Evolutionary conservation across 1,140 invertebrate genomes (phyloP).

Genomic region (Plodia interpunctella): DNA sequence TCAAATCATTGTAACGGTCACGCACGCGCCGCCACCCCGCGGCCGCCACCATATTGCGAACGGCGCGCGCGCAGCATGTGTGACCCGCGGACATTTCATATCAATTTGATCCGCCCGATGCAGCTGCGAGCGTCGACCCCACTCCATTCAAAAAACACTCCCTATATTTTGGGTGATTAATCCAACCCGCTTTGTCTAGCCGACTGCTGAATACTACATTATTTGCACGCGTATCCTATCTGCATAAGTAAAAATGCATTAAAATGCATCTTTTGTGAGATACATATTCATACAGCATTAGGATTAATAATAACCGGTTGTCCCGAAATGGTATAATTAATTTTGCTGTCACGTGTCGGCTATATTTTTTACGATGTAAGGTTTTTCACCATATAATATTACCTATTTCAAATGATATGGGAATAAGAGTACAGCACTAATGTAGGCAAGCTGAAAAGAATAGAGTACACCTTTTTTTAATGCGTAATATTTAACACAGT

Average conservation of each 20-base stretch:
- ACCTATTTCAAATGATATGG: too few relatives aligned
- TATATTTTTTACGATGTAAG: neutral
- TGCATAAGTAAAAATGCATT: conserved; percentile 48
- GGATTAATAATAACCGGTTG: neutral
- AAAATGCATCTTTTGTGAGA: conserved; percentile 33
- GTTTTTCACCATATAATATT: too few relatives aligned
- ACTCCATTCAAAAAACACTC: conserved; percentile 45
- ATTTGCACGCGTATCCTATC: conserved; percentile 48
- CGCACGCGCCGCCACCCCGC: neutral
- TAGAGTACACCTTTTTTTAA: too few relatives aligned
- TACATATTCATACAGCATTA: neutral
- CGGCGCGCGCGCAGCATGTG: conserved; percentile 44
- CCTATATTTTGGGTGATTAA: conserved; percentile 65
- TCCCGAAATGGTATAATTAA: neutral
- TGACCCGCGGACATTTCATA: conserved; percentile 48
- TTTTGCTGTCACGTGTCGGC: neutral
- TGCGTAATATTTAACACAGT: too few relatives aligned
- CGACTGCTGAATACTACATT: conserved; percentile 34
- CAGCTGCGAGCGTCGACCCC: conserved; percentile 64
- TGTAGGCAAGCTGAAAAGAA: too few relatives aligned
- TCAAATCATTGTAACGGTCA: neutral
- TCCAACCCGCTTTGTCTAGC: conserved; percentile 61
- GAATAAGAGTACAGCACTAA: too few relatives aligned
- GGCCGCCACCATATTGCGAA: conserved; percentile 35
- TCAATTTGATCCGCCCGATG: conserved; percentile 63